These are phyloP conservation scores for Siniperca undulata DNA, from an alignment of 2,797 vertebrate species.

Conservation along the genomic window DNA sequence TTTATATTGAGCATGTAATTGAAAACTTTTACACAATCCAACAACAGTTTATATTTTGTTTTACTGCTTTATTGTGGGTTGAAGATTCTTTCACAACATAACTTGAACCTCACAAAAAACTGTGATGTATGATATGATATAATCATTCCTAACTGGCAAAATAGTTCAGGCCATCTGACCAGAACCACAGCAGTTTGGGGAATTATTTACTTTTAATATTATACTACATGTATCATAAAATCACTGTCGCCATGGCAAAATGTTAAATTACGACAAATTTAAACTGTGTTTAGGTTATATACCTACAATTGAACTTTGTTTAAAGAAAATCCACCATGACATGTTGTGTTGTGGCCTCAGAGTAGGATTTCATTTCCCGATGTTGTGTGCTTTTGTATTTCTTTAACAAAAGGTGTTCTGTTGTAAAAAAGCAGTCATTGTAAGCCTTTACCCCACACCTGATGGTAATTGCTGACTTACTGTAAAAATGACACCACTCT, in stretches of 20 bases:
- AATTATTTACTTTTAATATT: background rate
- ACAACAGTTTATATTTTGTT: conserved; percentile 44
- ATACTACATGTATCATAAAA: background rate
- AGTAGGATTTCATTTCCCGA: background rate
- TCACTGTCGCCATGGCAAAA: background rate
- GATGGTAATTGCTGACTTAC: background rate
- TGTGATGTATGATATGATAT: background rate
- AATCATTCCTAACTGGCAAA: conserved; percentile 1
- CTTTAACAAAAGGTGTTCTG: background rate
- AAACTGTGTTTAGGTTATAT: background rate
- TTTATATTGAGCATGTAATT: conserved; percentile 65
- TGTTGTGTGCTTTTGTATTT: background rate
- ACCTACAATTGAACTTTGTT: background rate
- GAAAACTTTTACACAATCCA: conserved; percentile 53
- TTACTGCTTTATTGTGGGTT: conserved; percentile 33
- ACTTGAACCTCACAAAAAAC: background rate
- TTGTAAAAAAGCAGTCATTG: background rate
- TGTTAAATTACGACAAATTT: background rate
- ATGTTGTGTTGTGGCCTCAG: background rate
- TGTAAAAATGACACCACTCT: background rate
- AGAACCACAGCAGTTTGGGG: background rate
- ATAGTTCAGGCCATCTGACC: background rate
- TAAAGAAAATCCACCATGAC: background rate
- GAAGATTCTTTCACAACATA: background rate
- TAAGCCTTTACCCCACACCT: background rate